Base-by-base conservation (phyloP, 2,113 vertebrate species). In the Hiodon alosoides region DNA sequence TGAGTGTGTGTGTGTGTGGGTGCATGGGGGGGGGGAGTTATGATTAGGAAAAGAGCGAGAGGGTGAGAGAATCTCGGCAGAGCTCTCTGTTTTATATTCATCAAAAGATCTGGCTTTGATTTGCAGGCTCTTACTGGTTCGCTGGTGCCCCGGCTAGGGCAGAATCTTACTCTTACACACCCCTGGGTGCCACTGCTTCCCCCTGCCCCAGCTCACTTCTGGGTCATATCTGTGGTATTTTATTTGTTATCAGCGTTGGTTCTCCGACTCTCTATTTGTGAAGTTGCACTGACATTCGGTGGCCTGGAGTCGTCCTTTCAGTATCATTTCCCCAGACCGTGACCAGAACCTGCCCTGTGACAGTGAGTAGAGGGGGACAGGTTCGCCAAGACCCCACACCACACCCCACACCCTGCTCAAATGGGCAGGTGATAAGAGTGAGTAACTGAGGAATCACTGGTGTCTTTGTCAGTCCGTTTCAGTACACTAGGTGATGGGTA, bases 41-140 rank as follows among this genome's bases (percentile, higher is more conserved):
- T 92, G 90, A 91, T 92, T 91, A 91, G 90, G 88, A 84, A 85
- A 76, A 84, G 82, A 82, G 72, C 60, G 75, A 59, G 51, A 86
- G 88, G 80, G 84, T 86, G 90, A 89, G 90, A 88, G 86, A 86
- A 88, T 89, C 90, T 89, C 90, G 91, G 89, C 89, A 88, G 87
- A 89, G 87, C 86, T 87, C 86, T 88, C 88, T 90, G 89, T 90
- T 92, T 90, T 91, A 91, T 92, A 91, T 92, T 91, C 90, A 91
- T 92, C 91, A 91, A 90, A 92, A 91, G 90, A 87, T 87, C 88
- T 90, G 77, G 84, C 88, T 92, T 91, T 92, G 89, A 92, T 92
- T 92, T 86, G 86, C 86, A 90, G 85, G 87, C 81, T 83, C 89
- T 90, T 89, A 89, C 89, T 84, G 86, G 87, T 90, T 81, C 85